Conservation (phyloP, 2,888 invertebrate species). For the Oxytorus armatus region DNA sequence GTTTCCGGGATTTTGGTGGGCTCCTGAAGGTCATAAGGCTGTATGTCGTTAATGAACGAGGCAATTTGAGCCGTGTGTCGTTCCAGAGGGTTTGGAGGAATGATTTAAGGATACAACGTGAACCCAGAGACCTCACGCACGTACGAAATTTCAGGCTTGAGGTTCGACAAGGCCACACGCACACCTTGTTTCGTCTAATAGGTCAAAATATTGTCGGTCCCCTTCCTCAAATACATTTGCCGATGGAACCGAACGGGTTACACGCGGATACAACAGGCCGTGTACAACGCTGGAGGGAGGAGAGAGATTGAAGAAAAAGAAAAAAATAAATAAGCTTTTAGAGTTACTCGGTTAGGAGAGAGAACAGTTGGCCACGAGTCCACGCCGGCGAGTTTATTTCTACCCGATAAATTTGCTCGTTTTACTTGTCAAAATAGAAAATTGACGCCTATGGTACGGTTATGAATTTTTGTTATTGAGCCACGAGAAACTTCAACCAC, state of each 20-base stretch:
- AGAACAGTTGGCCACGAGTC: slow-evolving; percentile 44
- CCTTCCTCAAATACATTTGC: not conserved
- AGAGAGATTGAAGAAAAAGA: slow-evolving; percentile 12
- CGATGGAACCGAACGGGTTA: slow-evolving; percentile 14
- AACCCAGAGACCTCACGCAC: slow-evolving; percentile 58
- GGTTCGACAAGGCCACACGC: slow-evolving; percentile 64
- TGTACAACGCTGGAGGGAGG: not conserved
- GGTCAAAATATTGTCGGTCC: slow-evolving; percentile 74
- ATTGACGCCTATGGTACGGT: not conserved
- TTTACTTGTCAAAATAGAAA: slow-evolving; percentile 78
- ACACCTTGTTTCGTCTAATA: slow-evolving; percentile 79
- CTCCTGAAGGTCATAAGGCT: too few species aligned
- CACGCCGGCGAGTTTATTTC: slow-evolving; percentile 53
- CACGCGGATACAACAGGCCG: slow-evolving; percentile 7
- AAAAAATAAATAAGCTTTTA: slow-evolving; percentile 2
- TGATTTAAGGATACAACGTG: slow-evolving; percentile 64
- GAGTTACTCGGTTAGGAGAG: slow-evolving; percentile 5
- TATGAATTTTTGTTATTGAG: slow-evolving; percentile 65
- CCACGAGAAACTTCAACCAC: slow-evolving; percentile 31
- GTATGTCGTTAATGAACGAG: too few species aligned
- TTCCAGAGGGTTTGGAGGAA: slow-evolving; percentile 52
- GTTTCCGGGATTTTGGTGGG: too few species aligned
- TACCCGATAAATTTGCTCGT: slow-evolving; percentile 75
- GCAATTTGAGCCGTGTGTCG: slow-evolving; percentile 49
- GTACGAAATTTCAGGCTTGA: slow-evolving; percentile 52